Conservation (phyloP, 2,797 vertebrate species). For the Argentina silus region DNA sequence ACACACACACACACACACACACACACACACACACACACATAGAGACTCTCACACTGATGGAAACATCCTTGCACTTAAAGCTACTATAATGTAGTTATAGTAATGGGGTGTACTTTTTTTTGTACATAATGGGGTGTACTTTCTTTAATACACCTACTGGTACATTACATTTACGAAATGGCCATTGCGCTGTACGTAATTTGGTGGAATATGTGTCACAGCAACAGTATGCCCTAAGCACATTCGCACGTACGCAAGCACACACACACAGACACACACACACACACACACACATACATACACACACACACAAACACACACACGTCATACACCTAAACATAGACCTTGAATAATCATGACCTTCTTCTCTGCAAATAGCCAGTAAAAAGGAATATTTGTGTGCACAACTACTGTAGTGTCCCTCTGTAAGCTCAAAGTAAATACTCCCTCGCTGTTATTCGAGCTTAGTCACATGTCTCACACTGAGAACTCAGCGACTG, state of each 20-base stretch:
- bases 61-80: neutral
- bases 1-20: neutral
- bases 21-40: neutral
- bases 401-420: slow-evolving; percentile 21
- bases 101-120: too few relatives aligned
- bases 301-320: too few relatives aligned
- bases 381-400: slow-evolving; percentile 32
- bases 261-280: neutral
- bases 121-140: too few relatives aligned
- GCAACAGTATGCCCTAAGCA: neutral
- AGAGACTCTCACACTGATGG: neutral
- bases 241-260: neutral
- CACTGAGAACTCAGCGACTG: slow-evolving; percentile 66
- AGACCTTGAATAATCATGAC: slow-evolving; percentile 31
- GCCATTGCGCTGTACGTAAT: neutral
- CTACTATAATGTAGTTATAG: neutral
- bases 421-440: slow-evolving; percentile 30
- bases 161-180: neutral
- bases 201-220: neutral
- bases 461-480: slow-evolving; percentile 24
- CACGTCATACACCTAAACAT: slow-evolving; percentile 27
- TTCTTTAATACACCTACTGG: too few relatives aligned
- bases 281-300: too few relatives aligned
- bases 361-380: slow-evolving; percentile 34
- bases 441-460: slow-evolving; percentile 39